Evolutionary conservation across 2,797 vertebrate genomes (phyloP).

Genomic region (Coccyzus lansbergi): DNA sequence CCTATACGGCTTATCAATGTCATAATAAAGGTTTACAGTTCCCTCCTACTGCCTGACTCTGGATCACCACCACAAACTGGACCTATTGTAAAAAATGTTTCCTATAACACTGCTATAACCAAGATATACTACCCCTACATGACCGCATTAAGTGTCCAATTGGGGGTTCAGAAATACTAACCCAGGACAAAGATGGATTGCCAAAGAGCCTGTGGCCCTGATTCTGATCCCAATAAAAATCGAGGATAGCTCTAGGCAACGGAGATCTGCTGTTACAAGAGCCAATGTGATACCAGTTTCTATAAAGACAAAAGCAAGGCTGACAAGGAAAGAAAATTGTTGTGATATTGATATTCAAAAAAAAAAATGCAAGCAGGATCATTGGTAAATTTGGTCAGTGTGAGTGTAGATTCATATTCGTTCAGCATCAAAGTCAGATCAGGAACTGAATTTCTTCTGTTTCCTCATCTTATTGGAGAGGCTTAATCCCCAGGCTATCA

Average conservation of each 20-base stretch:
- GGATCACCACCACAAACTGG: not conserved
- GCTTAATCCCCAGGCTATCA: slow-evolving; percentile 69
- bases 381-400: not conserved
- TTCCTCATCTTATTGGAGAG: slow-evolving; percentile 56
- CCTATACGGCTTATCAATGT: not conserved
- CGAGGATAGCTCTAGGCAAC: not conserved
- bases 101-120: not conserved
- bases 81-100: not conserved
- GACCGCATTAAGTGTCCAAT: not conserved
- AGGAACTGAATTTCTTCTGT: slow-evolving; percentile 57
- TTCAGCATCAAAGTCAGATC: slow-evolving; percentile 20
- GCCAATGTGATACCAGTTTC: not conserved
- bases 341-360: not conserved
- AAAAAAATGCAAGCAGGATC: not conserved
- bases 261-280: not conserved
- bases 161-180: not conserved
- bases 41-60: not conserved
- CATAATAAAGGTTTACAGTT: slow-evolving; percentile 23
- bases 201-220: not conserved
- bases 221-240: not conserved
- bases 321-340: not conserved
- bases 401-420: slow-evolving; percentile 7
- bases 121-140: not conserved
- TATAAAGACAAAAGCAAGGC: not conserved
- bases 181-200: not conserved